Conservation (phyloP, 23 tunicate species). For the Ciona savignyi region DNA sequence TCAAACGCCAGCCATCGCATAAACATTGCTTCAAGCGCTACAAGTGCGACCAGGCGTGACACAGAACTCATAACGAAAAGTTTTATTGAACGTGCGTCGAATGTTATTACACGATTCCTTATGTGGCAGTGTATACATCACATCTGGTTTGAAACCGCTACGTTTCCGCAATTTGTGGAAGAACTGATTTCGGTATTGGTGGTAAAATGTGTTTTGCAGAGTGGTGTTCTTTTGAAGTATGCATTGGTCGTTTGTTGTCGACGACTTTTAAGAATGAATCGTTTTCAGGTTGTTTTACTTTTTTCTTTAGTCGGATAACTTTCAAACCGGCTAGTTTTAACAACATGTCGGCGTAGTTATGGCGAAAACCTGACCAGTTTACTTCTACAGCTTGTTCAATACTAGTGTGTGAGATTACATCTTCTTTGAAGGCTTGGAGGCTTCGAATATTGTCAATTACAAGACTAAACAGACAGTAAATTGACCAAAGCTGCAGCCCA, state of each 20-base stretch:
- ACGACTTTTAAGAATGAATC: not conserved
- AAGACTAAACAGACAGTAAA: conserved; percentile 60
- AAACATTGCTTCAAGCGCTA: no score
- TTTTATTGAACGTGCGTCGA: no score
- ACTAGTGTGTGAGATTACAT: not conserved
- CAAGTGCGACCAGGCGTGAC: no score
- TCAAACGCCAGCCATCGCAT: no score
- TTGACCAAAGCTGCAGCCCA: conserved; percentile 45
- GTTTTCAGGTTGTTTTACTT: not conserved
- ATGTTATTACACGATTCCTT: no score
- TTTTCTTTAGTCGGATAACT: not conserved
- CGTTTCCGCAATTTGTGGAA: not conserved
- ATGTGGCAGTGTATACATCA: no score
- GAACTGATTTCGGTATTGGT: no score
- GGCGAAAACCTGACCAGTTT: conserved; percentile 36
- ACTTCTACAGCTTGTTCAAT: conserved; percentile 9
- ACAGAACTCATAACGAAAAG: no score
- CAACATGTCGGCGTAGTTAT: conserved; percentile 47
- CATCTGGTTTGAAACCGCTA: not conserved
- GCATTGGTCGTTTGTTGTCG: not conserved
- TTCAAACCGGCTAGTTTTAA: conserved; percentile 46
- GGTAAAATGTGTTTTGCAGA: not conserved
- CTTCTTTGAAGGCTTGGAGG: conserved; percentile 34
- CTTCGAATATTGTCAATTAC: conserved; percentile 57
- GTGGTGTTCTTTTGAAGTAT: not conserved